Percentiles rank a stretch among this genome's conserved stretches.
Evolutionary conservation across 2,797 vertebrate genomes (phyloP).

Genomic region (Leptatherina wallacei): DNA sequence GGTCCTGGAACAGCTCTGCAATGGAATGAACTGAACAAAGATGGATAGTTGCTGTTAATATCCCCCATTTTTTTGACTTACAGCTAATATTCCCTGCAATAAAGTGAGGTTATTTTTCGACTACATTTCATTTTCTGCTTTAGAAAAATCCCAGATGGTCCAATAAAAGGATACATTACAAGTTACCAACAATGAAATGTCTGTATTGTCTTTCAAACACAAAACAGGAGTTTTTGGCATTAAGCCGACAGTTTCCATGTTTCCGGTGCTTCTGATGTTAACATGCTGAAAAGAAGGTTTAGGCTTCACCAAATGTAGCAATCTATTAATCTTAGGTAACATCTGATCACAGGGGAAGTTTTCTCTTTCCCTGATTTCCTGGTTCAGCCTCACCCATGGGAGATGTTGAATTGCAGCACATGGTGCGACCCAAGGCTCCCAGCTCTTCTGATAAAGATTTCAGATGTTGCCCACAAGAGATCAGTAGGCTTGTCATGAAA

Average conservation of each 20-base stretch:
- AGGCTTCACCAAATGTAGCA: constrained; percentile 66
- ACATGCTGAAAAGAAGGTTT: constrained; percentile 51
- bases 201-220: constrained; percentile 57
- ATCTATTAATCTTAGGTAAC: constrained; percentile 80
- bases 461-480: constrained; percentile 77
- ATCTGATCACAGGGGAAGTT: constrained; percentile 68
- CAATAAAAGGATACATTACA: constrained; percentile 36
- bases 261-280: constrained; percentile 67
- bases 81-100: constrained; percentile 10
- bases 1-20: constrained; percentile 45
- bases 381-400: constrained; percentile 63
- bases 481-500: constrained; percentile 59
- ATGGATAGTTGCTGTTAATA: constrained; percentile 54
- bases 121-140: constrained; percentile 37
- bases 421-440: constrained; percentile 44
- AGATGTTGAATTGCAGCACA: constrained; percentile 52
- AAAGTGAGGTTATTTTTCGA: constrained; percentile 29
- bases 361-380: constrained; percentile 67
- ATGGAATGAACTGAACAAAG: constrained; percentile 56
- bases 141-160: constrained; percentile 17
- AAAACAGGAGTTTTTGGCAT: constrained; percentile 72
- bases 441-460: constrained; percentile 80
- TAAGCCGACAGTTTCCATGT: constrained; percentile 76
- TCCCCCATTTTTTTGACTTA: constrained; percentile 45
- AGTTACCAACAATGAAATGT: constrained; percentile 33